Conservation (phyloP, 1,140 invertebrate species). For the Macrostomum lignano region DNA sequence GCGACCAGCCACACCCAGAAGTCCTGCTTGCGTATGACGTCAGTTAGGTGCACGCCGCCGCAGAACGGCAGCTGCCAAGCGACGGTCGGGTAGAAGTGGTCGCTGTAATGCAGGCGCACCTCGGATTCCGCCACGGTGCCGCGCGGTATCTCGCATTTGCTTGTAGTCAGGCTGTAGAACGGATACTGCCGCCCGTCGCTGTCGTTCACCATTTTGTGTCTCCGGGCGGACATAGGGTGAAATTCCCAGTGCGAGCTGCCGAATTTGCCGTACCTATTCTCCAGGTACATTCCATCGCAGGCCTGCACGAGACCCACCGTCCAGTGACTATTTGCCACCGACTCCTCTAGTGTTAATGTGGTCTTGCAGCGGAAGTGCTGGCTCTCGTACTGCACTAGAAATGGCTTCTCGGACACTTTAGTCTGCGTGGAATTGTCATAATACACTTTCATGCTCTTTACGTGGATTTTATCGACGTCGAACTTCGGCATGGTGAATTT, state of each 20-base stretch:
- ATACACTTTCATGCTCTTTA: slow-evolving; percentile 4
- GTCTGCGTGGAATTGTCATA: slow-evolving; percentile 1
- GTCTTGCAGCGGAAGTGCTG: slow-evolving; percentile 4
- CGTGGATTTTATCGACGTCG: slow-evolving; percentile 3
- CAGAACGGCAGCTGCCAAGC: slow-evolving; percentile 6
- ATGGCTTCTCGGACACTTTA: background rate
- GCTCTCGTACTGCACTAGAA: slow-evolving; percentile 4
- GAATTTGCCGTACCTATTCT: slow-evolving; percentile 5
- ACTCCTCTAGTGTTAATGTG: background rate
- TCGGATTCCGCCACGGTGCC: background rate
- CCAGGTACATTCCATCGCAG: slow-evolving; percentile 6
- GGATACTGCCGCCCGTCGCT: slow-evolving; percentile 6
- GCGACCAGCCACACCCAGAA: slow-evolving; percentile 6
- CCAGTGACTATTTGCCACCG: slow-evolving; percentile 3
- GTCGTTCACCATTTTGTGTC: slow-evolving; percentile 6
- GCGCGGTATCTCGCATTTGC: slow-evolving; percentile 1
- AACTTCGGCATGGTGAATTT: slow-evolving; percentile 4
- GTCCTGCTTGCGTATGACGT: slow-evolving; percentile 6
- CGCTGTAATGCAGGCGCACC: slow-evolving; percentile 4
- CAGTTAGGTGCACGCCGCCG: slow-evolving; percentile 2
- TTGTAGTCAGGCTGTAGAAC: slow-evolving; percentile 5
- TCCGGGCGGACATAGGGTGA: background rate
- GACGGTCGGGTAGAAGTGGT: slow-evolving; percentile 6
- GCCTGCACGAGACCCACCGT: slow-evolving; percentile 4
- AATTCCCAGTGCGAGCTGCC: slow-evolving; percentile 6